Percentiles rank a stretch among this genome's conserved stretches.
Conservation (phyloP, 2,113 vertebrate species). For the Chloropsis hardwickii region DNA sequence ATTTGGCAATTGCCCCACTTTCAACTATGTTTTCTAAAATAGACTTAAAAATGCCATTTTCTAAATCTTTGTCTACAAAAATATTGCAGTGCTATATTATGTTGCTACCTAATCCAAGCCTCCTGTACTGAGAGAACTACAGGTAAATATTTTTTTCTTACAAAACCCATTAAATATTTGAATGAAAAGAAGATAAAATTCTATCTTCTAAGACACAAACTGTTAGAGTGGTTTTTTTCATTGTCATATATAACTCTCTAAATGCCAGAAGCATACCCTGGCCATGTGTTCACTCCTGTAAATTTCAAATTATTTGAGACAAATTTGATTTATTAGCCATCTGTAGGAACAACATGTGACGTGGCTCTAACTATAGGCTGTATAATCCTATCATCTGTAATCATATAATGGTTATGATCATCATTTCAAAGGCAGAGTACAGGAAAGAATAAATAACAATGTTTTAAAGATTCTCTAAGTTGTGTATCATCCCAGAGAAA, state of each 20-base stretch:
- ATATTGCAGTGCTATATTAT: not conserved
- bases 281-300: not conserved
- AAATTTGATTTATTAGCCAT: constrained; percentile 31
- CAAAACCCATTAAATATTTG: not conserved
- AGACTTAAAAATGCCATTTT: not conserved
- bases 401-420: not conserved
- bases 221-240: not conserved
- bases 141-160: not conserved
- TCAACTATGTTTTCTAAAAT: not conserved
- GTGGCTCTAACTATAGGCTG: not conserved
- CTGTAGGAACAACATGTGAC: not conserved
- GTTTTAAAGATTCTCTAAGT: not conserved
- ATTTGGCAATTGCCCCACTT: not conserved
- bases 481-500: not conserved
- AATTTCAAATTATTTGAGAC: not conserved
- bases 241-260: not conserved
- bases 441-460: not conserved
- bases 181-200: not conserved
- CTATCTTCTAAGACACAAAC: not conserved
- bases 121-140: not conserved
- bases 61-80: not conserved
- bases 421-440: not conserved
- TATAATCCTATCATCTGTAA: not conserved
- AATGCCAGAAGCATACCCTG: not conserved
- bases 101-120: not conserved